Evolutionary conservation across 2,113 vertebrate genomes (phyloP).

Genomic region (Lepidothrix coronata): DNA sequence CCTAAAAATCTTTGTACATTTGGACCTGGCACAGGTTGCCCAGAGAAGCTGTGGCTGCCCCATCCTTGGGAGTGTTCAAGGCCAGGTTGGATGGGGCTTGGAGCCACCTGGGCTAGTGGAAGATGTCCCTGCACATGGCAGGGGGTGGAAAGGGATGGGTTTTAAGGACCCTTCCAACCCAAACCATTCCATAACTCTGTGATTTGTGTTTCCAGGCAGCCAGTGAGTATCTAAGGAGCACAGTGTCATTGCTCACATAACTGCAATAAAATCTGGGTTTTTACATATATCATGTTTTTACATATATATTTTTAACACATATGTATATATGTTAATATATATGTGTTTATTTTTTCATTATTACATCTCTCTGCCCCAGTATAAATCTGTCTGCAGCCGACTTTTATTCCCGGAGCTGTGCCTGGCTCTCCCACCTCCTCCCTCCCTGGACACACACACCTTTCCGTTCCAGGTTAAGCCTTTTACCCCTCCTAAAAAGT

Average conservation of each 20-base stretch:
- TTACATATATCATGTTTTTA: not conserved
- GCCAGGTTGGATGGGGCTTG: rapidly evolving
- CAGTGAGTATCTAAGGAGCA: no score
- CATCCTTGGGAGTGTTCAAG: not conserved
- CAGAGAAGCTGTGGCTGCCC: not conserved
- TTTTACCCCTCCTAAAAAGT: not conserved
- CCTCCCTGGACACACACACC: not conserved
- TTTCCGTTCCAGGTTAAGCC: not conserved
- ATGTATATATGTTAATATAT: no score
- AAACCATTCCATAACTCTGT: not conserved
- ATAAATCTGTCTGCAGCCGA: not conserved
- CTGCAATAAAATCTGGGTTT: not conserved
- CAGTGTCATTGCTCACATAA: not conserved
- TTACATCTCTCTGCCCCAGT: not conserved
- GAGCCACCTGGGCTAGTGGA: not conserved
- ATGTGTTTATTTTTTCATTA: rapidly evolving
- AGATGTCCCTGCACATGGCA: not conserved
- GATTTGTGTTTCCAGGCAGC: not conserved
- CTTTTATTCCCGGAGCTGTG: not conserved
- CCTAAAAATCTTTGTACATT: not conserved
- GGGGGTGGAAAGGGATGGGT: no score
- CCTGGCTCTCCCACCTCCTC: not conserved
- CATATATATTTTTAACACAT: rapidly evolving
- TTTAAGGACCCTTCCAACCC: not conserved
- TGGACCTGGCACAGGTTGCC: not conserved